Conservation (phyloP, 2,888 invertebrate species). For the Bimastos eiseni region DNA sequence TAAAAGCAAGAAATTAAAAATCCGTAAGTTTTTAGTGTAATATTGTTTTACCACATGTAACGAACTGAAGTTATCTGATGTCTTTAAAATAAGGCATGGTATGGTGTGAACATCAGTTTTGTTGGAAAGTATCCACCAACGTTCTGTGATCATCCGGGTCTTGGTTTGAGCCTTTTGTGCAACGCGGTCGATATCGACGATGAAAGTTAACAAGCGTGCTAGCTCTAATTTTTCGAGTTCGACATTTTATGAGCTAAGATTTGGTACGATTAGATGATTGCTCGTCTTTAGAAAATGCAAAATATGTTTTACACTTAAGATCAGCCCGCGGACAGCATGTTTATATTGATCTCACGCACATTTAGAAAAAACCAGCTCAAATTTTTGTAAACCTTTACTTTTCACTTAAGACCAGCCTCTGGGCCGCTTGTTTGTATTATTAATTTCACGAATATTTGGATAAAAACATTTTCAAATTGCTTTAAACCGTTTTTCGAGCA, state of each 20-base stretch:
- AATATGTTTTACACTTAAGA: no score
- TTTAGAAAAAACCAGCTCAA: no score
- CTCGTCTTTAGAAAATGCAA: no score
- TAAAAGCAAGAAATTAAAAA: not conserved
- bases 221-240: not conserved
- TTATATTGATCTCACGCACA: no score
- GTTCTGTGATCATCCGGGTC: not conserved
- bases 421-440: no score
- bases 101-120: not conserved
- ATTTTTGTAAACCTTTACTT: no score
- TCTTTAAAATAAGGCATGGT: not conserved
- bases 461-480: no score
- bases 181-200: not conserved
- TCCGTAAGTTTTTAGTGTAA: not conserved
- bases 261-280: no score
- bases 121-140: not conserved
- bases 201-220: conserved; percentile 3
- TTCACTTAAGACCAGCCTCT: no score
- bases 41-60: not conserved
- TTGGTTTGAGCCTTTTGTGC: conserved; percentile 13
- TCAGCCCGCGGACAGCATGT: no score
- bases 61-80: not conserved
- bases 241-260: not conserved
- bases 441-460: no score
- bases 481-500: no score